Conservation (phyloP, 1,140 invertebrate genomes). For the Branchinecta lindahli region DNA sequence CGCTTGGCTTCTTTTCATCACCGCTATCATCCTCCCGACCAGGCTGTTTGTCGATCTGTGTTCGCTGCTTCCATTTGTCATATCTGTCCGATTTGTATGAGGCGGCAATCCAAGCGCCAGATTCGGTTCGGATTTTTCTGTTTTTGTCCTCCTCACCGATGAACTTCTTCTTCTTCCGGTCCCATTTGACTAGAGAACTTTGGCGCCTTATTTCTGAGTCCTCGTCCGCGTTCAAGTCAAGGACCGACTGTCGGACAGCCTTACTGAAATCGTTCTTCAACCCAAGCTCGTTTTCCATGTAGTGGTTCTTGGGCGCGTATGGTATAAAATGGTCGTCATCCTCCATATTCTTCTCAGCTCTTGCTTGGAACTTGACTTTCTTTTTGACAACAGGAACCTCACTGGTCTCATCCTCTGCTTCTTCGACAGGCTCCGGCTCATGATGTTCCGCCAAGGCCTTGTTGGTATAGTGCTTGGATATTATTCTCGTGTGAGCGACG, state of each 20-base stretch:
- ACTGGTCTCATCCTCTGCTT: slow-evolving; percentile 34
- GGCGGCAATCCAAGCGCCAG: slow-evolving; percentile 80
- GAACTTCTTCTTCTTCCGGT: slow-evolving; percentile 83
- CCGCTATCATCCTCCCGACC: slow-evolving; percentile 44
- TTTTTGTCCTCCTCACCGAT: slow-evolving; percentile 46
- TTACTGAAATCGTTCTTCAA: slow-evolving; percentile 51
- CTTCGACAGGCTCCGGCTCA: slow-evolving; percentile 31
- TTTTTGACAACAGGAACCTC: slow-evolving; percentile 28
- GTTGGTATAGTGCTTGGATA: slow-evolving; percentile 23
- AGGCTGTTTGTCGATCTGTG: slow-evolving; percentile 45
- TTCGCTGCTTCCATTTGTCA: slow-evolving; percentile 67
- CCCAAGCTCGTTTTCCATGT: slow-evolving; percentile 71
- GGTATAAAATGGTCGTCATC: slow-evolving; percentile 70
- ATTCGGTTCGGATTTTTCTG: slow-evolving; percentile 84
- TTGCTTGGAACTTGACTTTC: slow-evolving; percentile 18
- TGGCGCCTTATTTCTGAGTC: slow-evolving; percentile 43
- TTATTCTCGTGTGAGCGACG: slow-evolving; percentile 27
- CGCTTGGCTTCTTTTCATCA: slow-evolving; percentile 20
- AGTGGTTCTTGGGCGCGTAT: slow-evolving; percentile 65
- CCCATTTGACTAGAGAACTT: slow-evolving; percentile 54
- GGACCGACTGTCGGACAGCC: slow-evolving; percentile 49
- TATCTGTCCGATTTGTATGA: slow-evolving; percentile 84
- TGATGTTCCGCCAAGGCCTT: neutral
- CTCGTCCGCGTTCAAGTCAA: slow-evolving; percentile 67
- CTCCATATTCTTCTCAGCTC: slow-evolving; percentile 35